Evolutionary conservation across 2,797 vertebrate genomes (phyloP).

Genomic region (Neoniphon sammara): DNA sequence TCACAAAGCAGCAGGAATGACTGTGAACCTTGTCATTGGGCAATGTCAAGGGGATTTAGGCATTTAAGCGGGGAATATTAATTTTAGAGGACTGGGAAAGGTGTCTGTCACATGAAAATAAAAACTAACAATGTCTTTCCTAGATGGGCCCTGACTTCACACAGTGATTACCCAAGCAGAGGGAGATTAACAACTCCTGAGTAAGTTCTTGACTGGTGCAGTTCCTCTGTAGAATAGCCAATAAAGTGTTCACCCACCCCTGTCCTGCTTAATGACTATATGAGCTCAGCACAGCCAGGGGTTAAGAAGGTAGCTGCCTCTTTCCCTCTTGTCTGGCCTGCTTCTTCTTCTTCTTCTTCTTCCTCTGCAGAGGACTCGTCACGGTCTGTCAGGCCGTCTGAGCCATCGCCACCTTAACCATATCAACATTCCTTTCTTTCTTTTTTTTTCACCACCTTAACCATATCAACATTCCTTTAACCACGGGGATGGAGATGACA

Average conservation of each 20-base stretch:
- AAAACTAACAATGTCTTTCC: constrained; percentile 27
- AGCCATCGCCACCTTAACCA: constrained; percentile 63
- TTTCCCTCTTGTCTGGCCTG: constrained; percentile 59
- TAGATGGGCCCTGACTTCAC: constrained; percentile 42
- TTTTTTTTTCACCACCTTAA: constrained; percentile 63
- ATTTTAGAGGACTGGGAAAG: constrained; percentile 28
- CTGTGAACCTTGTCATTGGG: constrained; percentile 17
- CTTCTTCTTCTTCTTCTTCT: constrained; percentile 65
- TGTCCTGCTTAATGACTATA: constrained; percentile 46
- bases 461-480: constrained; percentile 51
- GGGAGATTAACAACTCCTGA: constrained; percentile 60
- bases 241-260: constrained; percentile 65
- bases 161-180: constrained; percentile 64
- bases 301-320: constrained; percentile 44
- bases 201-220: constrained; percentile 50
- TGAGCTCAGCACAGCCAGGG: constrained; percentile 37
- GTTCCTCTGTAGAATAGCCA: constrained; percentile 53
- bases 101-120: constrained; percentile 15
- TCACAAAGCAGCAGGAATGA: background rate
- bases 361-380: constrained; percentile 59
- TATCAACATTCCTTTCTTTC: too few species aligned
- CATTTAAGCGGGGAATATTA: constrained; percentile 26
- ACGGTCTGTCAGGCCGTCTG: constrained; percentile 71
- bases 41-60: constrained; percentile 4
- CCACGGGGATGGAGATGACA: constrained; percentile 56